Evolutionary conservation across 2,888 invertebrate genomes (phyloP), one percentile per base, ranked within the genome.

Genomic region (Luperina nickerlii): DNA sequence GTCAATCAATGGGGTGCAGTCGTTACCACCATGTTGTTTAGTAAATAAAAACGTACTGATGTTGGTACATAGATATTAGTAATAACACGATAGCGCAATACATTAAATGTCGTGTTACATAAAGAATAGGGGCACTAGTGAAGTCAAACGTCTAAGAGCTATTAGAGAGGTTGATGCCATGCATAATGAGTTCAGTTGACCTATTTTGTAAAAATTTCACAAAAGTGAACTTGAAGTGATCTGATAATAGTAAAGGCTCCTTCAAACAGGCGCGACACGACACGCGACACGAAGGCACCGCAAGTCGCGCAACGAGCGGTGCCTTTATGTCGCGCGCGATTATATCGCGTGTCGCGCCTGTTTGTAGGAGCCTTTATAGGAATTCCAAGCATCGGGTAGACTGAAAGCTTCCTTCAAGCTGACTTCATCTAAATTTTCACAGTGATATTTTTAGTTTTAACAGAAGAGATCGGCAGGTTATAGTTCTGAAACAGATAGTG

Each of bases 41-140:
- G 38, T 63, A 48, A 60, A 57, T 81, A 57, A 67, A 70, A 32
- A 70, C 27, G 69, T 27, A 45, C 42, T 67, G 54, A 32, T 54
- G 54, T 67, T 68, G 11, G 48, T 57, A 78, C 78, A 66, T 63
- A 68, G 32, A 11, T 74, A 72, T 79, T 65, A 75, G 65, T 68
- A 65, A 75, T 60, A 83, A 83, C 68, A 60, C 27, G 62, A 42
- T 78, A 42, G 51, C 13, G 74, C 74, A 78, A 78, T 42, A 27
- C 57, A 48, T 78, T 83, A 67, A 74, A 77, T 74, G 83, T 66
- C 70, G 32, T 42, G 70, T 82, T 77, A 77, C 57, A 77, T 81
- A 68, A 82, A 73, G 11, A 66, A 78, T 60, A 63, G 8, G 67
- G 15, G 45, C 65, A 75, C 54, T 57, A 20, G 38, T 57, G 18